phyloP scores from a whole-genome alignment of 2,797 vertebrate species.

The Vipera latastei region DNA sequence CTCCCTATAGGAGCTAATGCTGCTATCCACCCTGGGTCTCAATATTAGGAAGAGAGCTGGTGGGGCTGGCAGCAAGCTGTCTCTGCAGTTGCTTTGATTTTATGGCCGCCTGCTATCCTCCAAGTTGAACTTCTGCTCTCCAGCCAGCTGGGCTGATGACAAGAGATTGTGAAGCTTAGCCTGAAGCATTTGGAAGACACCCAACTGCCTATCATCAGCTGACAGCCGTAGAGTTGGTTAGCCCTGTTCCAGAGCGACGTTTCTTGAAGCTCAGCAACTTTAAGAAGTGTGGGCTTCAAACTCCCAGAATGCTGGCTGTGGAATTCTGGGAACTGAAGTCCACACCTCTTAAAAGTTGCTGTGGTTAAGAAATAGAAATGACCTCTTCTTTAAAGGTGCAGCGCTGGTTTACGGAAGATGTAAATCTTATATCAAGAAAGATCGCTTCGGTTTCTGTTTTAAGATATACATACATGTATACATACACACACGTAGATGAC shows the following conservation, averaged over 20 bases:
- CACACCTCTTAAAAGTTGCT: not conserved
- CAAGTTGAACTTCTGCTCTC: not conserved
- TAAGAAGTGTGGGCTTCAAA: not conserved
- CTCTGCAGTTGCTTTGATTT: not conserved
- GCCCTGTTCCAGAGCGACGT: not conserved
- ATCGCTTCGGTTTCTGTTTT: not conserved
- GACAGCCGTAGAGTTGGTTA: not conserved
- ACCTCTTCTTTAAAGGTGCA: not conserved
- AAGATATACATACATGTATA: too few relatives aligned
- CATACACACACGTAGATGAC: not conserved
- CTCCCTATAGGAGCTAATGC: not conserved
- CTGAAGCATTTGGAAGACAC: not conserved
- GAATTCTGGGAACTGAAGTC: not conserved
- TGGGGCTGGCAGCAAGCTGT: too few relatives aligned
- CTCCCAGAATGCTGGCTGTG: not conserved
- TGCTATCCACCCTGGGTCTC: not conserved
- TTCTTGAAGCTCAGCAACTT: not conserved
- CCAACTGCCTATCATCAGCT: not conserved
- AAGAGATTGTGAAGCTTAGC: not conserved
- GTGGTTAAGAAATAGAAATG: not conserved
- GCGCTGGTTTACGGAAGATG: not conserved
- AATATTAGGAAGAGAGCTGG: not conserved
- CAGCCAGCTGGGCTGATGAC: not conserved
- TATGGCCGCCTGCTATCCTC: not conserved
- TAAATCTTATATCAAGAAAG: not conserved